Percentiles rank a stretch among this genome's conserved stretches.
phyloP scores from a whole-genome alignment of 1,140 invertebrate species.

The Arion vulgaris region DNA sequence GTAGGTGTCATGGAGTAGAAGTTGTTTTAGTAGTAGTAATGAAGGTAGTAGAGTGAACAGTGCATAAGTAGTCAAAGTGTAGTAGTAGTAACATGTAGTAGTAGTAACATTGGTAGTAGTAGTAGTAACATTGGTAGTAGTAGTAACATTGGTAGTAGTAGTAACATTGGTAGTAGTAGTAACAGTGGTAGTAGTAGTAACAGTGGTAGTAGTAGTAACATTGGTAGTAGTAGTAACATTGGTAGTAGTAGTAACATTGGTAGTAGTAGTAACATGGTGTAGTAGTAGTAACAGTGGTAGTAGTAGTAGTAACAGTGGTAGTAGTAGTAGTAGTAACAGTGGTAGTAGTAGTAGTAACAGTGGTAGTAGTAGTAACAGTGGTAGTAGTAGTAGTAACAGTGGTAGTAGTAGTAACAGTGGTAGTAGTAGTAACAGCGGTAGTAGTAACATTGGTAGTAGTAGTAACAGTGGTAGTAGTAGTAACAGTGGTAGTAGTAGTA shows the following conservation, averaged over 20 bases:
- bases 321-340: background rate
- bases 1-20: background rate
- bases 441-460: background rate
- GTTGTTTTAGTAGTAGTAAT: background rate
- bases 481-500: background rate
- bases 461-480: background rate
- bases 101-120: background rate
- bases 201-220: background rate
- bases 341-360: conserved; percentile 10
- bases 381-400: conserved; percentile 20
- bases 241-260: conserved; percentile 15
- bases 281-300: background rate
- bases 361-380: conserved; percentile 12
- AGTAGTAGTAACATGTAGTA: background rate
- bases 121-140: background rate
- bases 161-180: conserved; percentile 18
- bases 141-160: background rate
- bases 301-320: conserved; percentile 2
- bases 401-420: conserved; percentile 13
- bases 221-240: conserved; percentile 11
- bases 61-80: no score
- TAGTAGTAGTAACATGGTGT: background rate
- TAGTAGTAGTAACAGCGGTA: conserved; percentile 20
- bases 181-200: conserved; percentile 13
- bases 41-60: background rate